Conservation (phyloP, 2,888 invertebrate genomes). For the Mayetiola destructor region DNA sequence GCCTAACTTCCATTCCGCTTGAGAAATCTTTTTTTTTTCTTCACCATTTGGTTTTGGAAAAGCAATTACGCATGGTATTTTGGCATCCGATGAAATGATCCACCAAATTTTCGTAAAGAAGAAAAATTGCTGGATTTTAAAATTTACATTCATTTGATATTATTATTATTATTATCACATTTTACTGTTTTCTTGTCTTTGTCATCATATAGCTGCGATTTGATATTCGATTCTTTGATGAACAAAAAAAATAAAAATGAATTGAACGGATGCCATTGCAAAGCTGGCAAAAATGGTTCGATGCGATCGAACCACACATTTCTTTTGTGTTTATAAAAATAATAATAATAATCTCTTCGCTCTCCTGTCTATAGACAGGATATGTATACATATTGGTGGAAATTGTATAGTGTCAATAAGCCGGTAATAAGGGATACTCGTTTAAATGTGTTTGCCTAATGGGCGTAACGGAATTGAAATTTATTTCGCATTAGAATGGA, state of each 20-base stretch:
- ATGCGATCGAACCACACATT: conserved; percentile 6
- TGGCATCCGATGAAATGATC: background rate
- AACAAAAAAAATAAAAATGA: no score
- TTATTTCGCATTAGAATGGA: no score
- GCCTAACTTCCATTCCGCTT: no score
- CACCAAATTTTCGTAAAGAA: background rate
- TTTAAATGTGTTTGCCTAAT: no score
- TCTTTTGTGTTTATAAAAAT: background rate
- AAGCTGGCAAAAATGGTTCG: background rate
- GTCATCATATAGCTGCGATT: background rate
- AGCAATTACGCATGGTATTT: background rate
- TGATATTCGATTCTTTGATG: background rate
- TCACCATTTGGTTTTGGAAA: no score
- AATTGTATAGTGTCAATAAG: conserved; percentile 1
- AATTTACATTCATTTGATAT: background rate
- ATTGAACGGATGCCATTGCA: background rate
- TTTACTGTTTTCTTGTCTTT: no score
- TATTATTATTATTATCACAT: background rate
- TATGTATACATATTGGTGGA: background rate
- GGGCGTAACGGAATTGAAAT: no score
- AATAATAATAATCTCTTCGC: conserved; percentile 4
- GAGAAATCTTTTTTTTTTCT: no score
- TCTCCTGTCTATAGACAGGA: background rate
- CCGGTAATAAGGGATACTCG: background rate
- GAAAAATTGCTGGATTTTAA: conserved; percentile 3